Evolutionary conservation across 1,140 invertebrate species (phyloP).

Genomic region (Diabrotica undecimpunctata): DNA sequence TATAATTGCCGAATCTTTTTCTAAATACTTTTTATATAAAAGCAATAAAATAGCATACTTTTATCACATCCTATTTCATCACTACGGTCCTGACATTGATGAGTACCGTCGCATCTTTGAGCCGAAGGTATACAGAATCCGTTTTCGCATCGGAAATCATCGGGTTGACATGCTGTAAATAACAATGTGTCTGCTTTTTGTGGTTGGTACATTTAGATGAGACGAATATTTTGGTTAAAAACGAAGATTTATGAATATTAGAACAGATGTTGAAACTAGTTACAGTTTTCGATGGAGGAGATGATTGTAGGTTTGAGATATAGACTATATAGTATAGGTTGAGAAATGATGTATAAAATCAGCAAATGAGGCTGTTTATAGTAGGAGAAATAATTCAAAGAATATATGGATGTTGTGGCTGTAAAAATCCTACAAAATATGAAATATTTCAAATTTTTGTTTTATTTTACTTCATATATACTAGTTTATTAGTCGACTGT

Average conservation of each 20-base stretch:
- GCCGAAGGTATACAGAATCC: conserved; percentile 66
- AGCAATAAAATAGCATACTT: conserved; percentile 25
- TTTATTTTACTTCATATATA: too few species aligned
- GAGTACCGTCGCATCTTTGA: conserved; percentile 69
- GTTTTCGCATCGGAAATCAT: conserved; percentile 57
- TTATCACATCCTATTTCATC: conserved; percentile 58
- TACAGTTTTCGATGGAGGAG: conserved; percentile 1
- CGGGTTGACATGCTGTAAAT: conserved; percentile 56
- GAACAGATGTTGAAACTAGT: conserved; percentile 7
- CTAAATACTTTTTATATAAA: background rate
- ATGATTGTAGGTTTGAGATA: background rate
- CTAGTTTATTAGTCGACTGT: too few species aligned
- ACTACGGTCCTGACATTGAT: conserved; percentile 69
- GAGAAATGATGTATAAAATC: too few species aligned
- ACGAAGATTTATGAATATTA: conserved; percentile 22
- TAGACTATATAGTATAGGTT: too few species aligned
- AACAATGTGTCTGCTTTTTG: conserved; percentile 17
- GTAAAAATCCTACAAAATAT: too few species aligned
- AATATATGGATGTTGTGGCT: too few species aligned
- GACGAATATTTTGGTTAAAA: conserved; percentile 24
- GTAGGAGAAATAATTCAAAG: too few species aligned
- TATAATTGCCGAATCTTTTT: background rate
- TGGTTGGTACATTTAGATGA: conserved; percentile 1
- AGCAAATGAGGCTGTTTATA: too few species aligned
- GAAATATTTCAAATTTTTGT: too few species aligned